These are phyloP conservation scores for Siniperca scherzeri DNA, from an alignment of 2,797 vertebrate species.

Conservation along the genomic window DNA sequence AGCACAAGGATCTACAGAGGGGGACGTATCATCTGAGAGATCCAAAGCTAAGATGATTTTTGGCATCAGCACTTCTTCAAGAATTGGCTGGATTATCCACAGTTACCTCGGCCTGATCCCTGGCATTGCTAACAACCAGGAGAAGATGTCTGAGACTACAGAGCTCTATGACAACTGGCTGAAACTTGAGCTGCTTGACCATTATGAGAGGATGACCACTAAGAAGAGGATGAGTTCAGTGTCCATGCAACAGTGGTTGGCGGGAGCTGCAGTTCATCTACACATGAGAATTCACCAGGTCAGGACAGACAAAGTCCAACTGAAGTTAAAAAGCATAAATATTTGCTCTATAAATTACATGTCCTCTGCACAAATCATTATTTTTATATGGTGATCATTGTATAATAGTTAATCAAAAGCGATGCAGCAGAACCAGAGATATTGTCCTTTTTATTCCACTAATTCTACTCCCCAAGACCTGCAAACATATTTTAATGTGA, in stretches of 20 bases:
- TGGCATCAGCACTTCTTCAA: constrained; percentile 71
- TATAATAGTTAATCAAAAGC: no score
- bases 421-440: background rate
- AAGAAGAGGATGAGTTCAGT: constrained; percentile 80
- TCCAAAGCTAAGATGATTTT: constrained; percentile 56
- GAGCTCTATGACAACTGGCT: constrained; percentile 74
- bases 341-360: background rate
- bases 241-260: constrained; percentile 80
- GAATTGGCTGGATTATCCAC: constrained; percentile 72
- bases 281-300: constrained; percentile 82
- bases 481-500: no score
- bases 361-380: background rate
- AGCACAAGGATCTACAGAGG: constrained; percentile 25
- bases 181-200: constrained; percentile 78
- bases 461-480: background rate
- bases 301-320: background rate
- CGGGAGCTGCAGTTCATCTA: constrained; percentile 77
- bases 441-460: background rate
- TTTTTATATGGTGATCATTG: no score
- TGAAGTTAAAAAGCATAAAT: background rate
- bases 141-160: constrained; percentile 70
- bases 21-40: background rate
- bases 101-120: constrained; percentile 69
- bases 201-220: constrained; percentile 76
- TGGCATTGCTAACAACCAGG: constrained; percentile 57